These are phyloP conservation scores for Indicator maculatus DNA, from an alignment of 2,113 vertebrate genomes.

Conservation along the genomic window DNA sequence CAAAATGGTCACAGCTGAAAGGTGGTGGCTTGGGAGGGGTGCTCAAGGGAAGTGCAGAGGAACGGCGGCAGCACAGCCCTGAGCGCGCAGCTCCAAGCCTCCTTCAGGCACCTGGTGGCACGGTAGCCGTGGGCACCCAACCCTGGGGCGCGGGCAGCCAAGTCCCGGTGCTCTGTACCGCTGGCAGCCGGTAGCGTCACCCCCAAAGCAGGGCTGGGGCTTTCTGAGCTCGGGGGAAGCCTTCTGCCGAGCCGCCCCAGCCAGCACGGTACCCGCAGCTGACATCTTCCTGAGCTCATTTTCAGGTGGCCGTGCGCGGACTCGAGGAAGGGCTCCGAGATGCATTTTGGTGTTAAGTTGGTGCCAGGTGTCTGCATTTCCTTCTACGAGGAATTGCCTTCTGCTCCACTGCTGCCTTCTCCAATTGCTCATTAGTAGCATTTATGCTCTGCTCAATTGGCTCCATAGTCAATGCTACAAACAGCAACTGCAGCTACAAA, in stretches of 20 bases:
- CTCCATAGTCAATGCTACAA: background rate
- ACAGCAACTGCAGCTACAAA: background rate
- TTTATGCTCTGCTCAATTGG: background rate
- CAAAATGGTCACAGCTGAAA: constrained; percentile 21
- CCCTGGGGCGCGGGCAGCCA: rapidly evolving
- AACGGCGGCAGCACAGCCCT: background rate
- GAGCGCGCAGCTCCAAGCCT: background rate
- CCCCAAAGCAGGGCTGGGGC: background rate
- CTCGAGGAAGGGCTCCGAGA: background rate
- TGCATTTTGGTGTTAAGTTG: background rate
- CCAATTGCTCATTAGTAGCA: background rate
- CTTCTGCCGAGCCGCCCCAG: background rate
- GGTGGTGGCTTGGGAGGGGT: constrained; percentile 12
- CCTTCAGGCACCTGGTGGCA: background rate
- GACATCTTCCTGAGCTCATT: rapidly evolving
- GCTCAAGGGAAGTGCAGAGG: constrained; percentile 29
- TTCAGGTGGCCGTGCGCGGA: rapidly evolving
- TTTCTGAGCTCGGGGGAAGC: background rate
- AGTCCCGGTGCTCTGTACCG: rapidly evolving
- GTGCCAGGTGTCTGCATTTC: background rate
- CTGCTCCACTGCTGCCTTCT: background rate
- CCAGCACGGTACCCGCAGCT: background rate
- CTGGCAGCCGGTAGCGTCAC: background rate
- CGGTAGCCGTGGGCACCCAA: background rate
- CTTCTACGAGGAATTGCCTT: background rate